phyloP scores from a whole-genome alignment of 2,113 vertebrate genomes.

The Cynocephalus volans region DNA sequence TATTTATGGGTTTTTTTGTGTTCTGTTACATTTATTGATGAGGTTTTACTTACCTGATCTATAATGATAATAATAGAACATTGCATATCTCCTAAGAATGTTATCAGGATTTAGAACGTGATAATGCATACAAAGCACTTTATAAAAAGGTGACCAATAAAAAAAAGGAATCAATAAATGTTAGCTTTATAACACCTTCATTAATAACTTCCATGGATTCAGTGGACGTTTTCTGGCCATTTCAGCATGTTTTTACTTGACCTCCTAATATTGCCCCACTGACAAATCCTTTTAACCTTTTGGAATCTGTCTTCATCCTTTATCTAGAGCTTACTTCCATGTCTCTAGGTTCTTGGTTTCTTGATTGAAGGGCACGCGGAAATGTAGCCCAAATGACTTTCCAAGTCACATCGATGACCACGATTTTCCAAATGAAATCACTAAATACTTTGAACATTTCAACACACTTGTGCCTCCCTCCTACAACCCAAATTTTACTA shows the following conservation, averaged over 20 bases:
- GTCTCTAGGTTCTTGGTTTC: not conserved
- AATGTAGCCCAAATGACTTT: not conserved
- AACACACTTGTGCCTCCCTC: not conserved
- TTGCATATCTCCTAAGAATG: not conserved
- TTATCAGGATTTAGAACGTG: not conserved
- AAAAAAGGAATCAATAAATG: not conserved
- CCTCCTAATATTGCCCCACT: not conserved
- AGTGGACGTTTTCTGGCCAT: not conserved
- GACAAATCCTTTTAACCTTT: constrained; percentile 1
- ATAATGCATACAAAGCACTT: not conserved
- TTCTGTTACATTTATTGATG: not conserved
- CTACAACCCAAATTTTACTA: not conserved
- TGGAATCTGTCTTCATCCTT: not conserved
- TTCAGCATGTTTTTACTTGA: not conserved
- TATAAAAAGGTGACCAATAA: not conserved
- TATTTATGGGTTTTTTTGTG: not conserved
- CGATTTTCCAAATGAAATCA: constrained; percentile 9
- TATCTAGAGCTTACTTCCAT: not conserved
- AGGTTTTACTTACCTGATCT: not conserved
- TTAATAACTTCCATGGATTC: not conserved
- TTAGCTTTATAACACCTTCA: not conserved
- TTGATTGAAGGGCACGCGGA: not conserved
- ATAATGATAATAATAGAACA: not conserved
- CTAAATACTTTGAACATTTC: not conserved
- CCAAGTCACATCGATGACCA: not conserved